phyloP scores from a whole-genome alignment of 2,797 vertebrate genomes.

The Oreonectes daqikongensis region DNA sequence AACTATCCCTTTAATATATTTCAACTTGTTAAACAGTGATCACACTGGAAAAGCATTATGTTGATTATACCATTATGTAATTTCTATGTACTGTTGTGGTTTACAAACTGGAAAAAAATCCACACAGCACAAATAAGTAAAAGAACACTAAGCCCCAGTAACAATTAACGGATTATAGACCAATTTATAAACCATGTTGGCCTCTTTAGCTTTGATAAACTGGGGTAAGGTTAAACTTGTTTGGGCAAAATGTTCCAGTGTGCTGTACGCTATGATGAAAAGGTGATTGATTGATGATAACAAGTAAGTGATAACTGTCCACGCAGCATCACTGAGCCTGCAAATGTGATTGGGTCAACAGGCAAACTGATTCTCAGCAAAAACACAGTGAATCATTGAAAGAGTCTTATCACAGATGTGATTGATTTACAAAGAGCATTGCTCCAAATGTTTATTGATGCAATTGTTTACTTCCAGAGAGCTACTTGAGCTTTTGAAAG shows the following conservation, averaged over 20 bases:
- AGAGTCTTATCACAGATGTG: conserved; percentile 79
- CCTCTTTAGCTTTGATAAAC: neutral
- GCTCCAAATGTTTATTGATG: conserved; percentile 87
- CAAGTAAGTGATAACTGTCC: conserved; percentile 68
- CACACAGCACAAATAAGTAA: neutral
- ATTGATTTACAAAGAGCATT: conserved; percentile 83
- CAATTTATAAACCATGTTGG: neutral
- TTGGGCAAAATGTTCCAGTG: conserved; percentile 54
- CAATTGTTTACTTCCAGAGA: conserved; percentile 87
- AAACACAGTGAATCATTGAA: conserved; percentile 81
- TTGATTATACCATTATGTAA: conserved; percentile 19
- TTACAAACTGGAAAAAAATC: neutral
- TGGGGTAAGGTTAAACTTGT: conserved; percentile 39
- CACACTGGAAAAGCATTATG: neutral
- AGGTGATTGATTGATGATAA: conserved; percentile 63
- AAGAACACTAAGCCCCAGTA: conserved; percentile 1
- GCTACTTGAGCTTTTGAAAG: conserved; percentile 62
- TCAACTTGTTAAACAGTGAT: conserved; percentile 16
- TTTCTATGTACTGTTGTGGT: neutral
- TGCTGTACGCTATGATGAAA: conserved; percentile 62
- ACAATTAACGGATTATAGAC: conserved; percentile 20
- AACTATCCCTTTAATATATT: neutral
- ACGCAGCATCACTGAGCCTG: conserved; percentile 70
- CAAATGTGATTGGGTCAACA: conserved; percentile 65
- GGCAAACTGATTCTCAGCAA: conserved; percentile 79